These are phyloP conservation scores for Struthidea cinerea DNA, from an alignment of 2,113 vertebrate genomes.

Conservation along the genomic window DNA sequence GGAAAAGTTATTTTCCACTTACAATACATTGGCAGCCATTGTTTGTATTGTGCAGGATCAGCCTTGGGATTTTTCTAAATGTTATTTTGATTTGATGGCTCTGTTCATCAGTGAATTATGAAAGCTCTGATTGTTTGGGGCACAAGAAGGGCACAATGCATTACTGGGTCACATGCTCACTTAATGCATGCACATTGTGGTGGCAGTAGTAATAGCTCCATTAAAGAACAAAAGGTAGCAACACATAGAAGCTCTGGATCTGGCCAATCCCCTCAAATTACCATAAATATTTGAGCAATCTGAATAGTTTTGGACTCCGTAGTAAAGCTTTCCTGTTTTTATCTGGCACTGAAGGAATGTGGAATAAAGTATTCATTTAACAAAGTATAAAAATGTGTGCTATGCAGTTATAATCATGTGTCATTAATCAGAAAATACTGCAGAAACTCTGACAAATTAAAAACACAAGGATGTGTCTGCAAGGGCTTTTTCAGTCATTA, in stretches of 20 bases:
- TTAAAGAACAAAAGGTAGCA: constrained; percentile 73
- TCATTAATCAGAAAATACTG: constrained; percentile 83
- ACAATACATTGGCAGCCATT: constrained; percentile 15
- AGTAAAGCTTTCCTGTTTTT: constrained; percentile 70
- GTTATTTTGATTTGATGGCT: constrained; percentile 65
- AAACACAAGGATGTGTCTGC: constrained; percentile 83
- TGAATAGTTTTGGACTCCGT: constrained; percentile 66
- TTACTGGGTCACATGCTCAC: background rate
- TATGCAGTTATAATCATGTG: constrained; percentile 79
- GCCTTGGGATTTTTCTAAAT: constrained; percentile 46
- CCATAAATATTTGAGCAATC: constrained; percentile 74
- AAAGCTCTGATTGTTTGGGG: constrained; percentile 54
- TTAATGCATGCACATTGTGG: constrained; percentile 35
- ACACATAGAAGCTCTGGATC: constrained; percentile 53
- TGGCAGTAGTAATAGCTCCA: constrained; percentile 58
- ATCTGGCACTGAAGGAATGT: constrained; percentile 73
- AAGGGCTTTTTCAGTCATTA: constrained; percentile 77
- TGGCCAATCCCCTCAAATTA: constrained; percentile 70
- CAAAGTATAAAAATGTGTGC: constrained; percentile 76
- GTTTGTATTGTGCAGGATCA: constrained; percentile 51
- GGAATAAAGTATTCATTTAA: constrained; percentile 76
- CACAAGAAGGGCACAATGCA: constrained; percentile 21
- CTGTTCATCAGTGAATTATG: constrained; percentile 62
- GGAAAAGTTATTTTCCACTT: constrained; percentile 13
- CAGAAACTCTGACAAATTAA: constrained; percentile 81